Evolutionary conservation across 2,888 invertebrate genomes (phyloP).

Genomic region (Lycia hirtaria): DNA sequence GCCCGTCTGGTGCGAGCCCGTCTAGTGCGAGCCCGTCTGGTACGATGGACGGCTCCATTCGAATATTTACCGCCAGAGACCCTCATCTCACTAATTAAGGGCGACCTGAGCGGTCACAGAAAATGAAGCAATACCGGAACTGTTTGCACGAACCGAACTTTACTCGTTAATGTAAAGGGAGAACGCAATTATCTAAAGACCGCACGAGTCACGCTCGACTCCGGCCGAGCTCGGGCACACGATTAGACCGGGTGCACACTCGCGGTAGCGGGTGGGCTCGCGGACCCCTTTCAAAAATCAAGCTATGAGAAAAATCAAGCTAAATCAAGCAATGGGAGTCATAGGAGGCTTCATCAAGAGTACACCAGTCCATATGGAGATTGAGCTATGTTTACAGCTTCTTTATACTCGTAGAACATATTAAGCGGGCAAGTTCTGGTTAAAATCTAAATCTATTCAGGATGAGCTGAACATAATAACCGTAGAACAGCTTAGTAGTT

Average conservation of each 20-base stretch:
- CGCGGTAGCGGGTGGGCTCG: conserved; percentile 3
- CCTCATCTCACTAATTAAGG: conserved; percentile 18
- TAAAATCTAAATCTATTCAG: no score
- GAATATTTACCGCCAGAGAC: neutral
- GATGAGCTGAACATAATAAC: no score
- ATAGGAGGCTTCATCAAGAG: no score
- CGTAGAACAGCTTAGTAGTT: no score
- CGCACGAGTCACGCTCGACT: conserved; percentile 13
- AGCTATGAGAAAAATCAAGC: conserved; percentile 18
- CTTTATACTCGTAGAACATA: no score
- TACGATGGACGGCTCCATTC: neutral
- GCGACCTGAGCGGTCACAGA: conserved; percentile 5
- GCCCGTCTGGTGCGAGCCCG: no score
- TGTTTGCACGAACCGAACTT: conserved; percentile 22
- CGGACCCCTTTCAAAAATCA: neutral
- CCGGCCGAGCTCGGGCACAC: neutral
- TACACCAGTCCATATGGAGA: no score
- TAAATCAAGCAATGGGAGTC: no score
- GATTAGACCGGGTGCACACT: neutral
- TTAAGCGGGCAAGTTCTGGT: no score
- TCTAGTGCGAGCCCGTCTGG: no score
- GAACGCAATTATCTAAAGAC: conserved; percentile 41
- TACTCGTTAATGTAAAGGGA: conserved; percentile 24
- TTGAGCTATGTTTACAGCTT: no score
- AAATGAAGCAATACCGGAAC: conserved; percentile 10